Percentiles rank a stretch among this genome's conserved stretches.
Evolutionary conservation across 2,797 vertebrate species (phyloP).

Genomic region (Betta splendens): DNA sequence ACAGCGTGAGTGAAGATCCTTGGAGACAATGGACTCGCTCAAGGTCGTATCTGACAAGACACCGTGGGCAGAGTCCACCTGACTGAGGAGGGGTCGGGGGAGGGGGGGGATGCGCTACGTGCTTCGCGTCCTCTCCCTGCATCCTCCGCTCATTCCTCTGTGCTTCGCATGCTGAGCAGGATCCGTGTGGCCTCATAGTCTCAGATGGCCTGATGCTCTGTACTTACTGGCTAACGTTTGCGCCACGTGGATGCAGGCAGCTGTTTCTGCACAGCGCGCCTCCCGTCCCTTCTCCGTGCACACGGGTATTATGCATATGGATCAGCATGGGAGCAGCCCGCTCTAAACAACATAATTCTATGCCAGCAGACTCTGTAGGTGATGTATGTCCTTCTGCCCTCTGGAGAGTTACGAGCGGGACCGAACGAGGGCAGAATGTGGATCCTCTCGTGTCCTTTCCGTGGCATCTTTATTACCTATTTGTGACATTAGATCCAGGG

Average conservation of each 20-base stretch:
- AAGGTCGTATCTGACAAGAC: conserved; percentile 73
- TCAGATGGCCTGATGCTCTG: conserved; percentile 55
- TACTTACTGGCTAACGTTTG: conserved; percentile 45
- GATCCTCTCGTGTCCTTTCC: conserved; percentile 71
- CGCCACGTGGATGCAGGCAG: conserved; percentile 12
- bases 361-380: conserved; percentile 62
- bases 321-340: conserved; percentile 50
- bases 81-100: conserved; percentile 42
- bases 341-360: conserved; percentile 65
- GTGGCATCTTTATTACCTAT: conserved; percentile 73
- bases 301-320: conserved; percentile 43
- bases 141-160: conserved; percentile 31
- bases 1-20: conserved; percentile 61
- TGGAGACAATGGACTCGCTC: conserved; percentile 64
- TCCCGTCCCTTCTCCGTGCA: conserved; percentile 37
- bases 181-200: conserved; percentile 51
- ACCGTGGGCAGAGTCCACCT: conserved; percentile 51
- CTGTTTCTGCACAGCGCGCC: conserved; percentile 45
- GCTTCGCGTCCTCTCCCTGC: conserved; percentile 24
- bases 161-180: conserved; percentile 62
- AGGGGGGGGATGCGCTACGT: conserved; percentile 45
- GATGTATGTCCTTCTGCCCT: conserved; percentile 70
- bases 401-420: conserved; percentile 67
- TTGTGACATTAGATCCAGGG: conserved; percentile 65
- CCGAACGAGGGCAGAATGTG: conserved; percentile 56